phyloP scores from a whole-genome alignment of 2,113 vertebrate genomes.

The Grammomys dolichurus region DNA sequence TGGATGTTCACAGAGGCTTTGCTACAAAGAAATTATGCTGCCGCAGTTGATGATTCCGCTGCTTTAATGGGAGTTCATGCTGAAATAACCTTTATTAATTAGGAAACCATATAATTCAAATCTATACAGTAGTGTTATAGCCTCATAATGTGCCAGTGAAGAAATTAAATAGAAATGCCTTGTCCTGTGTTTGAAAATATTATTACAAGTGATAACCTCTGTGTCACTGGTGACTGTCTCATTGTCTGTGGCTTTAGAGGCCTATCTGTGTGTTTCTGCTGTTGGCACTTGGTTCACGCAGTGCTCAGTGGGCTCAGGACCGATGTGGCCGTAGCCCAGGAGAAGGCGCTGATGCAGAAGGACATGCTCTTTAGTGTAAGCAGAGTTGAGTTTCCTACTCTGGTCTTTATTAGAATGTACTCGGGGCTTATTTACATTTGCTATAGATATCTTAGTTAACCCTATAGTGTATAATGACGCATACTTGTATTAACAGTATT shows the following conservation, averaged over 20 bases:
- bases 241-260: conserved; percentile 32
- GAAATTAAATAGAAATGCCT: conserved; percentile 77
- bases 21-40: conserved; percentile 76
- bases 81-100: conserved; percentile 81
- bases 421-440: conserved; percentile 48
- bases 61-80: conserved; percentile 70
- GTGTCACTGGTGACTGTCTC: conserved; percentile 30
- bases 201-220: conserved; percentile 67
- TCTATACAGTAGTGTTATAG: conserved; percentile 67
- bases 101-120: conserved; percentile 75
- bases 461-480: not conserved
- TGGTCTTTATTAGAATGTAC: conserved; percentile 32
- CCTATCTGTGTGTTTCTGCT: conserved; percentile 31
- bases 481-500: conserved; percentile 20
- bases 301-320: conserved; percentile 52
- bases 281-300: not conserved
- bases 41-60: conserved; percentile 64
- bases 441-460: conserved; percentile 44
- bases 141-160: conserved; percentile 67
- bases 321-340: not conserved
- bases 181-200: conserved; percentile 75
- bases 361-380: not conserved
- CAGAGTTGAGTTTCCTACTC: conserved; percentile 2
- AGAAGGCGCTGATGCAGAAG: conserved; percentile 34
- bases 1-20: conserved; percentile 71